Conservation (phyloP, 2,113 vertebrate species). For the Lichenostomus cassidix region DNA sequence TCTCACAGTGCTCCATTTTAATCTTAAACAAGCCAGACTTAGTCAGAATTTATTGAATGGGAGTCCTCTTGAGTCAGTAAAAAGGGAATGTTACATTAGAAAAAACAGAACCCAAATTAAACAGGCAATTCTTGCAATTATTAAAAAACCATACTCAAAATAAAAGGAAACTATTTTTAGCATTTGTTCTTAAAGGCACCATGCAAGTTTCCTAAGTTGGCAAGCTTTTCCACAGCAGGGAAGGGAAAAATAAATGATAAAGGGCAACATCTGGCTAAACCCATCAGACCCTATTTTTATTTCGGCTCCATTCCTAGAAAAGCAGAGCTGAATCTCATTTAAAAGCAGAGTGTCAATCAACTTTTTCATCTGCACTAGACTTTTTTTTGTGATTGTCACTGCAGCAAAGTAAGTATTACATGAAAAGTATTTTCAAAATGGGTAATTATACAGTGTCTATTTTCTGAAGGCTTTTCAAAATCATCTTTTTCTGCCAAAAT, state of each 20-base stretch:
- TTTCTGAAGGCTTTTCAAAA: neutral
- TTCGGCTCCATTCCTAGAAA: neutral
- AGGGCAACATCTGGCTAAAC: neutral
- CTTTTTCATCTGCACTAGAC: neutral
- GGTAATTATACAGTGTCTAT: neutral
- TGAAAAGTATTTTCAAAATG: neutral
- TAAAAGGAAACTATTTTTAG: neutral
- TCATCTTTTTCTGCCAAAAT: neutral
- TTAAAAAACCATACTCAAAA: neutral
- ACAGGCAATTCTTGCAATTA: neutral
- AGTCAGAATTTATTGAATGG: neutral
- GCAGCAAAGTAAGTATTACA: neutral
- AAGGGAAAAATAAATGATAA: neutral
- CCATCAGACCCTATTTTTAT: neutral
- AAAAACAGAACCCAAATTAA: neutral
- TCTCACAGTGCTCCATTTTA: neutral
- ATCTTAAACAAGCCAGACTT: neutral
- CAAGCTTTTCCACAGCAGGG: neutral
- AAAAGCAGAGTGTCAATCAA: neutral
- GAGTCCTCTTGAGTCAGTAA: neutral
- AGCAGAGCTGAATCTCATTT: neutral
- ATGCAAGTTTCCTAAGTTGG: neutral
- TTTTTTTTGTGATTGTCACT: neutral
- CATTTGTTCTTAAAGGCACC: neutral
- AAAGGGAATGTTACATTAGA: neutral